These are phyloP conservation scores for Maniola hyperantus DNA, from an alignment of 2,888 invertebrate genomes.

Conservation along the genomic window DNA sequence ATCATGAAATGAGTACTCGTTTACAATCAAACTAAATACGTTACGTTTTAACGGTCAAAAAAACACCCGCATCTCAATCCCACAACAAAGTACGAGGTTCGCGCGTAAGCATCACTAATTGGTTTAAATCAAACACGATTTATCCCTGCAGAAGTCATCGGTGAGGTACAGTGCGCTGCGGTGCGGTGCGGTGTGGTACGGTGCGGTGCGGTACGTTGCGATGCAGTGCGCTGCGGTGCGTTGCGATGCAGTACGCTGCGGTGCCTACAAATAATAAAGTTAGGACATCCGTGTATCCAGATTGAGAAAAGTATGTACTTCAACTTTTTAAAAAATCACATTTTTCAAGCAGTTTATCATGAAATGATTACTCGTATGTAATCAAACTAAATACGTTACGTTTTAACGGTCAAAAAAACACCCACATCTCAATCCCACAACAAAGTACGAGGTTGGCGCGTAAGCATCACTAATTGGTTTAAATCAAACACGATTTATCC, in stretches of 20 bases:
- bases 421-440: constrained; percentile 51
- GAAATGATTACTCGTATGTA: constrained; percentile 46
- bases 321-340: too few species aligned
- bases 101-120: constrained; percentile 80
- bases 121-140: constrained; percentile 77
- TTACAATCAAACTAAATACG: constrained; percentile 46
- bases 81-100: constrained; percentile 56
- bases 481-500: constrained; percentile 75
- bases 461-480: constrained; percentile 81
- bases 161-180: too few species aligned
- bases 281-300: too few species aligned
- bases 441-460: constrained; percentile 63
- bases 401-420: constrained; percentile 50
- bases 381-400: constrained; percentile 44
- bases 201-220: too few species aligned
- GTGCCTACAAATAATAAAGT: too few species aligned
- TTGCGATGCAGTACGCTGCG: too few species aligned
- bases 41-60: constrained; percentile 50
- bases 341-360: neutral
- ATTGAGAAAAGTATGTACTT: too few species aligned
- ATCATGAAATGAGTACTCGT: constrained; percentile 39
- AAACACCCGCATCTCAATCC: constrained; percentile 52
- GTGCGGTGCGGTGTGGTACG: too few species aligned
- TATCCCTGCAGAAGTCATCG: constrained; percentile 64
- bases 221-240: too few species aligned